Base-by-base conservation (phyloP, 2,797 vertebrate species). In the Avahi laniger region DNA sequence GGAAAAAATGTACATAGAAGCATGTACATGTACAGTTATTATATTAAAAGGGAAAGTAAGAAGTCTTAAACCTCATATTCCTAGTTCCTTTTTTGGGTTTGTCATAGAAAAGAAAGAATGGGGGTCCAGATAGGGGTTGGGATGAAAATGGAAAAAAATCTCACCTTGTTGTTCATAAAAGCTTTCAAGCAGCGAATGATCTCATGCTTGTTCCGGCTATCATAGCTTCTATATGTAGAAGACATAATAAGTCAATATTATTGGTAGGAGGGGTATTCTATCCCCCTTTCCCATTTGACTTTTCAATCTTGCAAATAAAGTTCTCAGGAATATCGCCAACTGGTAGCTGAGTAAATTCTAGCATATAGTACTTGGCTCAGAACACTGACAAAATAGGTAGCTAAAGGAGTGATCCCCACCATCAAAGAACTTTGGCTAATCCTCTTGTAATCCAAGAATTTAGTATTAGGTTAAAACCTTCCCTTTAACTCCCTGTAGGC, bases 161-260 rank as follows among this genome's bases (percentile, higher is more conserved):
- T 98, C 75, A 99, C 99, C 99, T 99, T 99, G 98, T 99, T 99
- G 98, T 99, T 99, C 99, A 99, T 99, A 95, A 99, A 99, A 78
- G 99, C 99, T 98, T 99, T 99, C 52, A 99, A 98, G 97, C 99
- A 99, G 72, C 99, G 99, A 97, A 99, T 99, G 94, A 99, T 99
- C 97, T 99, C 99, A 75, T 99, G 99, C 96, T 99, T 99, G 98
- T 99, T 98, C 78, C 98, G 98, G 61, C 94, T 97, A 70, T 98
- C 98, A 1, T 98, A 98, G 54, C 79, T 94, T 48, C 98, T 98
- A 69, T 8, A 72, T 35, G 43, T 46, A 73, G 48, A 96, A 97
- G 80, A 93, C 57, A 84, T 28, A 59, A 87, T 70, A 15, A 78
- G 69, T 89, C 35, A 97, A 82, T 50, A 50, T 50, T 50, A 50